These are phyloP conservation scores for Engystomops pustulosus DNA, from an alignment of 2,113 vertebrate species.

Conservation along the genomic window DNA sequence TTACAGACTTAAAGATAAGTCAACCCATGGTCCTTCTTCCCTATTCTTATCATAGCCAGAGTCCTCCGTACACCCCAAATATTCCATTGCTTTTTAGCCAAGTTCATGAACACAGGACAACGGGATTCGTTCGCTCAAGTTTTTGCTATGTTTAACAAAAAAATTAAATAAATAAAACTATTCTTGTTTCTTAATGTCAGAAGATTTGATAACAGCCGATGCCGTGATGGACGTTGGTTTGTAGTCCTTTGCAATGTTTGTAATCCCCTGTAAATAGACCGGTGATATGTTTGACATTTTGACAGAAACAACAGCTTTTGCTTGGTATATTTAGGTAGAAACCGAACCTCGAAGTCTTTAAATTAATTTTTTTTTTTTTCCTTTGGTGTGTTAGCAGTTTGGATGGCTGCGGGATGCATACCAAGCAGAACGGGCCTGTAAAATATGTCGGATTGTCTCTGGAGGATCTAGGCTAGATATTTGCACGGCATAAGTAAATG, in stretches of 20 bases:
- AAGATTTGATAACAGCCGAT: background rate
- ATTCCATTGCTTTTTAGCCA: no score
- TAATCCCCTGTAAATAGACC: constrained; percentile 30
- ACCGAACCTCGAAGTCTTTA: constrained; percentile 38
- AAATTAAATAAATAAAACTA: no score
- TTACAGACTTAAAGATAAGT: no score
- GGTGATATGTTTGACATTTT: constrained; percentile 20
- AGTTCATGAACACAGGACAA: no score
- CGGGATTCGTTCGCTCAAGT: no score
- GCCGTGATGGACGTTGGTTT: background rate
- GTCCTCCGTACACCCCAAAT: no score
- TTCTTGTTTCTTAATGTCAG: background rate
- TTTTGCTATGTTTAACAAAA: no score
- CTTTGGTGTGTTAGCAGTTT: background rate
- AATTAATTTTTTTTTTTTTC: constrained; percentile 37
- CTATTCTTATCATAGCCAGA: no score
- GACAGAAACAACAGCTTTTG: constrained; percentile 43
- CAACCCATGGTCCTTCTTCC: no score
- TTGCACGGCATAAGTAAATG: constrained; percentile 54
- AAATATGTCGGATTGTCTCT: constrained; percentile 18
- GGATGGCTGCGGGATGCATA: constrained; percentile 17
- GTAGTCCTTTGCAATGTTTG: background rate
- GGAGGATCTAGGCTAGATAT: constrained; percentile 47
- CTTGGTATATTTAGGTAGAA: constrained; percentile 29
- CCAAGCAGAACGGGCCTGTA: constrained; percentile 16